Evolutionary conservation across 2,888 invertebrate species (phyloP).

Genomic region (Yponomeuta evonymella): DNA sequence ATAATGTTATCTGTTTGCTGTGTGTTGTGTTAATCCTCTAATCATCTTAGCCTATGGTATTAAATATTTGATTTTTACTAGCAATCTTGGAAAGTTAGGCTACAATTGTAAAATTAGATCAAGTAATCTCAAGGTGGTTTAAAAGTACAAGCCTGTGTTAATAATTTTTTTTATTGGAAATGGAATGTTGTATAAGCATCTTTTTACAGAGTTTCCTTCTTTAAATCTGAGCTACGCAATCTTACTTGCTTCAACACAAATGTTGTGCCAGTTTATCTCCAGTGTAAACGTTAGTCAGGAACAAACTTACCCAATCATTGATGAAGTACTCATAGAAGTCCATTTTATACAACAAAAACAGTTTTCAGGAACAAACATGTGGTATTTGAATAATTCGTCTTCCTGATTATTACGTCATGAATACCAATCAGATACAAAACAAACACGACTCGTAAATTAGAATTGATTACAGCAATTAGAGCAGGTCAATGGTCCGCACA

Average conservation of each 20-base stretch:
- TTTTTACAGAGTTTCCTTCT: neutral
- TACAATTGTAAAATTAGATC: no score
- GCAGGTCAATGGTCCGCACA: conserved; percentile 9
- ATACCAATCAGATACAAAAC: neutral
- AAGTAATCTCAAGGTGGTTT: no score
- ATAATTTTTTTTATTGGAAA: neutral
- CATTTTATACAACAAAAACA: neutral
- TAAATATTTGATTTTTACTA: conserved; percentile 2
- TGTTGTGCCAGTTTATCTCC: neutral
- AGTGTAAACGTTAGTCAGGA: neutral
- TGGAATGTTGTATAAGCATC: neutral
- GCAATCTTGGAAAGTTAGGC: neutral
- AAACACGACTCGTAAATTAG: neutral
- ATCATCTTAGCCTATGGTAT: neutral
- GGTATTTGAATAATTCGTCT: neutral
- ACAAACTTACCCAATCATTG: neutral
- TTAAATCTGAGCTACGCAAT: neutral
- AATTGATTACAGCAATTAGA: neutral
- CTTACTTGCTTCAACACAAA: neutral
- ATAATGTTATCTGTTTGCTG: neutral
- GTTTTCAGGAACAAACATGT: neutral
- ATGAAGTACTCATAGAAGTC: neutral
- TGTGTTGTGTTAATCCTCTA: neutral
- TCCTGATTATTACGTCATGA: neutral
- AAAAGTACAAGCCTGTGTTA: neutral